Conservation (phyloP, 2,113 vertebrate genomes). For the Seriola quinqueradiata region DNA sequence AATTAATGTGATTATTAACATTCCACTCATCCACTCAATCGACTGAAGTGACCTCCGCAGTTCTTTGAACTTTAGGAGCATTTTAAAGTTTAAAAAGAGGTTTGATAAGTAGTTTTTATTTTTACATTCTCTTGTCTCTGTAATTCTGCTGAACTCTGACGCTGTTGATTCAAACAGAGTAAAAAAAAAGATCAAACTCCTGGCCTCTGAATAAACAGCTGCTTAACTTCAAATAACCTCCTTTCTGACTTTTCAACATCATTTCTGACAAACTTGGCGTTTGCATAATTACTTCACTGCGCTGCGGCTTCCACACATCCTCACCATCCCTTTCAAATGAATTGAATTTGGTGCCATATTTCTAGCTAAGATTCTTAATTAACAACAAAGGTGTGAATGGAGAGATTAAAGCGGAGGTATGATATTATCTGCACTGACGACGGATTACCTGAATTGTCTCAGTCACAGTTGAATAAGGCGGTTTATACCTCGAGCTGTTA, state of each 20-base stretch:
- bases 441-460: conserved; percentile 30
- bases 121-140: too few relatives aligned
- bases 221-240: too few relatives aligned
- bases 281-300: background rate
- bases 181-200: too few relatives aligned
- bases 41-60: too few relatives aligned
- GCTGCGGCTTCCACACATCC: background rate
- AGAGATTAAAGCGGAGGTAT: conserved; percentile 2
- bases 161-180: too few relatives aligned
- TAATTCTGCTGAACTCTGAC: background rate
- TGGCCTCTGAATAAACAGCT: background rate
- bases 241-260: background rate
- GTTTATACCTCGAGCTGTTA: background rate
- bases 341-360: background rate
- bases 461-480: background rate
- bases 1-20: background rate
- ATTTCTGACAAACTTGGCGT: background rate
- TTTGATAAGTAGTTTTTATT: background rate
- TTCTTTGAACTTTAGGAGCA: background rate
- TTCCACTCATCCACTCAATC: too few relatives aligned
- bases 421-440: conserved; percentile 22
- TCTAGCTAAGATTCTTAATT: background rate
- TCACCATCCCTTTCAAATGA: background rate
- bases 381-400: conserved; percentile 8
- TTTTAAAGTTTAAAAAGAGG: background rate